These are phyloP conservation scores for Decapterus maruadsi DNA, from an alignment of 2,797 vertebrate genomes.

Conservation along the genomic window DNA sequence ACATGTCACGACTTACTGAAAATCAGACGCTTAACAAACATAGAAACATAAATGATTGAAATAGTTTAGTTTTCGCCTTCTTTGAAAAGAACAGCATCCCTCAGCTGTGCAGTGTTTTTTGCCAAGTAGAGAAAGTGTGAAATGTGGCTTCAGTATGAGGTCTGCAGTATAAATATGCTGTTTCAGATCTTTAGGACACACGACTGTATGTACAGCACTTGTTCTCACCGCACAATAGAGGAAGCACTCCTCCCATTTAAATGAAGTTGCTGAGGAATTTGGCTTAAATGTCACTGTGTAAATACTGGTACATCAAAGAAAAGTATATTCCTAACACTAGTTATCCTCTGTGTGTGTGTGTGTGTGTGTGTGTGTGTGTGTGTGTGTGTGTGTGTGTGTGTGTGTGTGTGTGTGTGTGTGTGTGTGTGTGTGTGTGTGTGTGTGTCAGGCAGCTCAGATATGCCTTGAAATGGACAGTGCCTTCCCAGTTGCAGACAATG, in stretches of 20 bases:
- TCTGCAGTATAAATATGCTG: not conserved
- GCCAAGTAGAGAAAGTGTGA: not conserved
- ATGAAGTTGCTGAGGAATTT: too few species aligned
- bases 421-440: constrained; percentile 14
- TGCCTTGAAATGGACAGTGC: constrained; percentile 31
- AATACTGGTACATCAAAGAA: too few species aligned
- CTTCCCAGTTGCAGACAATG: not conserved
- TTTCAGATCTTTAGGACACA: not conserved
- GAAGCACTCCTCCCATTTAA: too few species aligned
- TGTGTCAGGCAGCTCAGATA: constrained; percentile 29
- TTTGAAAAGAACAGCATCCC: not conserved
- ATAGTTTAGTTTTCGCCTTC: not conserved
- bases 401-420: not conserved
- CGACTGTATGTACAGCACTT: not conserved
- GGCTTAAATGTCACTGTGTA: too few species aligned
- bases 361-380: too few species aligned
- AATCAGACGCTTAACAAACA: not conserved
- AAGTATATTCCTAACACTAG: too few species aligned
- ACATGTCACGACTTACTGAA: not conserved
- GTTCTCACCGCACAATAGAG: too few species aligned
- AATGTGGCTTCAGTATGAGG: not conserved
- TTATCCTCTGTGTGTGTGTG: too few species aligned
- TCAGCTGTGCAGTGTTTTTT: not conserved
- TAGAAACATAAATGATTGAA: not conserved
- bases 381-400: too few species aligned